Base-by-base conservation (phyloP, 1,140 invertebrate species). In the Plodia interpunctella region DNA sequence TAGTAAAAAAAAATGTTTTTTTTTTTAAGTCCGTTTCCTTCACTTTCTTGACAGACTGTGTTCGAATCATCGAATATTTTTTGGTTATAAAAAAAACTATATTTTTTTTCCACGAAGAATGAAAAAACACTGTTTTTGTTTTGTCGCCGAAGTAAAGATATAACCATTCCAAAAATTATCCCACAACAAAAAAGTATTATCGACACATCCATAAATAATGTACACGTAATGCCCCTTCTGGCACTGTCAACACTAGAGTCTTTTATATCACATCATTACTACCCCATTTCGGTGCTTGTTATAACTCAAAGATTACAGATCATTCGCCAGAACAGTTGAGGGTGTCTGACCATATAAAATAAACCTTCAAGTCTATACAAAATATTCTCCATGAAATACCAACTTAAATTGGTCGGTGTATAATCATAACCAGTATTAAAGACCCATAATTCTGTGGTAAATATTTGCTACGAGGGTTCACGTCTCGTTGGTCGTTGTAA, bases 301-400 rank as follows among this genome's bases (percentile, higher is more conserved):
- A 85, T 79, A 84, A 80, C 78, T 80, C 72, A 74, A 83, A 86
- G 82, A 86, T 87, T 85, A 87, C 70, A 81, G 74, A 83, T 84
- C 76, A 79, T 63, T 62, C 59, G 63, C 64, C 51, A 58, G 55
- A 44, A 52, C 64, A 72, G 70, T 67, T 76, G 78, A 77, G 78
- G 74, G 70, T 66, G 35, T 50, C 55, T 19, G 15, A 56, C 61
- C 65, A 62, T 19, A 11, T 10, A n/a, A 10, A 18, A 18, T n/a
- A 55, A 54, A 64, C 21, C 63, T 58, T 1, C 1, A 13, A 11
- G 11, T 28, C 1, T 13, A 18, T 18, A 35, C n/a, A 54, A 49
- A 49, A 38, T 13, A 5, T n/a, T 63, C 38, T 25, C 25, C 55
- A 57, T 53, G 20, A 58, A 0, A 60, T 61, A 2, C 60, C 68